Base-by-base conservation (phyloP, 1,140 invertebrate genomes). In the Coenobita brevimanus region DNA sequence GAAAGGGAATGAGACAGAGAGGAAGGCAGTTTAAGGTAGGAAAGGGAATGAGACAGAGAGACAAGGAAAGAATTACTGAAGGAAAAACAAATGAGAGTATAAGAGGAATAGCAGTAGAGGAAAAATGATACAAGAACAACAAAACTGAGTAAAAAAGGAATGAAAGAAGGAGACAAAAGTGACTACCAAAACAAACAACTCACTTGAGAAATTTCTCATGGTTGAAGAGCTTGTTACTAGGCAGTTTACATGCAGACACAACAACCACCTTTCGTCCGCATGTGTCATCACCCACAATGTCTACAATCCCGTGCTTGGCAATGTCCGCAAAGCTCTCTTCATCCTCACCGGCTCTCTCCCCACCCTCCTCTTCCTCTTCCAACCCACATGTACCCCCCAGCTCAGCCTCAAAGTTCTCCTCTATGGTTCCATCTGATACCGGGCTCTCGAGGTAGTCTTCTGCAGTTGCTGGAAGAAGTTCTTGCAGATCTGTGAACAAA, bases 351-450 rank as follows among this genome's bases (percentile, higher is more conserved):
- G 92, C 46, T 92, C 92, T 27, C 92, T 93, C 64, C 10, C 93
- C 90, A 85, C 93, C 93, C 82, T 92, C 93, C 92, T 81, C 91
- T 89, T 91, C 91, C 78, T 81, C 91, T 89, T 91, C 91, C 75
- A 92, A 91, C 21, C 91, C 84, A 91, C 92, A 82, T 90, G 91
- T 85, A 91, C 91, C 93, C 85, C 86, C 91, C 91, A 93, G 93
- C 92, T 97, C 97, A 92, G 97, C 96, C 93, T 98, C 97, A 93
- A 97, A 98, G 92, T 98, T 97, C 92, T 98, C 97, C 92, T 98
- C 97, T 84, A 97, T 97, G 6, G 96, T 95, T 33, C 96, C 96
- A 93, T 97, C 96, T 64, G 96, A 96, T 64, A 96, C 95, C 33
- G 96, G 96, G 88, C 96, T 96, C 91, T 95, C 95, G 90, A 96